Evolutionary conservation across 2,797 vertebrate species (phyloP).

Genomic region (Pelodytes ibericus): DNA sequence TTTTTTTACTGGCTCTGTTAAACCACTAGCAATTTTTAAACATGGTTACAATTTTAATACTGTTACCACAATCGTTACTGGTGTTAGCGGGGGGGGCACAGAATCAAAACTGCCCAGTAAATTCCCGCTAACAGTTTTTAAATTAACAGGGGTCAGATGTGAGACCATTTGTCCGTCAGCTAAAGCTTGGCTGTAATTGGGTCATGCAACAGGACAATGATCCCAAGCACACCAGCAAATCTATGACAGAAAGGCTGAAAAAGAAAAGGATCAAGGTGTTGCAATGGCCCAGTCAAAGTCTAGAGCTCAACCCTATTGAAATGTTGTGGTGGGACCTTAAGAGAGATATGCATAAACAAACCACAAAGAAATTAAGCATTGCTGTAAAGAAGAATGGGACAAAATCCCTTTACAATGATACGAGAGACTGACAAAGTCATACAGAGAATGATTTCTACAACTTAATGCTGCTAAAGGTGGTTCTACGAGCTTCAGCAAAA

Average conservation of each 20-base stretch:
- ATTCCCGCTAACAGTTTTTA: too few species aligned
- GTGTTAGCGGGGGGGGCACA: too few species aligned
- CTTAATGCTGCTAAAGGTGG: too few species aligned
- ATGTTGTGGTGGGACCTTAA: neutral
- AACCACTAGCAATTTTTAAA: too few species aligned
- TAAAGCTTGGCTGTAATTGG: slow-evolving; percentile 11
- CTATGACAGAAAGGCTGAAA: neutral
- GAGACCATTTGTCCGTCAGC: neutral
- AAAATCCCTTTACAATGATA: neutral
- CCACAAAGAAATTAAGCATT: neutral
- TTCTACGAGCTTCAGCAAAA: too few species aligned
- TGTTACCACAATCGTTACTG: too few species aligned
- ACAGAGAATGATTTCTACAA: neutral
- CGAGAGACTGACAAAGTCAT: neutral
- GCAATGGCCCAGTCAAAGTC: neutral
- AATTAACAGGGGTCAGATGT: too few species aligned
- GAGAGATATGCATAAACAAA: neutral
- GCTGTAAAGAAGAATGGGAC: neutral
- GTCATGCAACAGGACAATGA: slow-evolving; percentile 5
- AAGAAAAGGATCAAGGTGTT: slow-evolving; percentile 1
- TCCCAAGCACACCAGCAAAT: neutral
- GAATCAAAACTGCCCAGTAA: too few species aligned
- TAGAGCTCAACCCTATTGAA: neutral
- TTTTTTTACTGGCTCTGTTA: too few species aligned
- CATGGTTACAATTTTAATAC: too few species aligned